phyloP scores from a whole-genome alignment of 2,797 vertebrate genomes.

The Sphaeramia orbicularis region DNA sequence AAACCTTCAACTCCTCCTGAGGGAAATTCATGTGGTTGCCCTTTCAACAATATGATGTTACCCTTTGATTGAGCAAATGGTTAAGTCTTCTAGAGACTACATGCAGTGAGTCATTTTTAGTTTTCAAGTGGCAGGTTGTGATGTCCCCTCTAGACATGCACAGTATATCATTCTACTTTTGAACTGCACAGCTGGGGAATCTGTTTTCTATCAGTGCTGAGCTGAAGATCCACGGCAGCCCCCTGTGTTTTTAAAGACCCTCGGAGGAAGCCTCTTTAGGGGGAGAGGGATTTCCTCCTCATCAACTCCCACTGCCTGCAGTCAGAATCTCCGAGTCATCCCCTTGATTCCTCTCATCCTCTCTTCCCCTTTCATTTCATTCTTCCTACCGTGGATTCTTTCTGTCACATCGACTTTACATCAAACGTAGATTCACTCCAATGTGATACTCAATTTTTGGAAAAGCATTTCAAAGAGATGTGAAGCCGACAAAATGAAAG shows the following conservation, averaged over 20 bases:
- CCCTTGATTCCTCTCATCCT: conserved; percentile 52
- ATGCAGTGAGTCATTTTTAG: conserved; percentile 24
- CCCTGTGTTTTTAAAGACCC: conserved; percentile 64
- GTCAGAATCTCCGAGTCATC: conserved; percentile 49
- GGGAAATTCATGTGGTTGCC: background rate
- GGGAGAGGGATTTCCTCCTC: conserved; percentile 74
- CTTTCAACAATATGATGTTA: background rate
- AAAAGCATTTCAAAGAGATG: background rate
- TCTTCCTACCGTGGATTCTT: conserved; percentile 37
- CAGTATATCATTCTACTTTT: conserved; percentile 17
- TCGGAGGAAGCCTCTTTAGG: conserved; percentile 63
- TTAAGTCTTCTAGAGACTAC: conserved; percentile 12
- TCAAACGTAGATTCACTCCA: conserved; percentile 22
- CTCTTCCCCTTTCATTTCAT: conserved; percentile 46
- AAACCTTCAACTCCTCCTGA: background rate
- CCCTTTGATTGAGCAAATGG: conserved; percentile 4
- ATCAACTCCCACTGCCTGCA: conserved; percentile 59
- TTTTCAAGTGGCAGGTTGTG: conserved; percentile 21
- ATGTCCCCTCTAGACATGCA: conserved; percentile 2
- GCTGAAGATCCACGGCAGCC: conserved; percentile 47
- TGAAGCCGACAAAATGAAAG: background rate
- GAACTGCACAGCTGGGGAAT: conserved; percentile 48
- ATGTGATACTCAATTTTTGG: background rate
- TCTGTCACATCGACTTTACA: conserved; percentile 34
- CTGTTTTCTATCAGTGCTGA: conserved; percentile 63